Conservation (phyloP, 2,888 invertebrate genomes). For the Trimorus sp. region DNA sequence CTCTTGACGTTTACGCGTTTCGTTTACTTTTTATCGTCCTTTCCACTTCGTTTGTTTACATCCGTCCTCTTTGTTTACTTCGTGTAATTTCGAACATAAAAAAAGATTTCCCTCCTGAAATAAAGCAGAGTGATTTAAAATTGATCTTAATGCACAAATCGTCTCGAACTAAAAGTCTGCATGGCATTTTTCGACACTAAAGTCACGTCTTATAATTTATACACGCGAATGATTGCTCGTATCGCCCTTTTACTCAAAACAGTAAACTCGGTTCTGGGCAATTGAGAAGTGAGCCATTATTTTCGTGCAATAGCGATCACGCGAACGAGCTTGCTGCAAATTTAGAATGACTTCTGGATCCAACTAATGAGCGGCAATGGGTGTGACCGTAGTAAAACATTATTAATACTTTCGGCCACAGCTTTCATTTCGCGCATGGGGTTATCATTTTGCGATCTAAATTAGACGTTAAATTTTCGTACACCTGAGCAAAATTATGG, state of each 20-base stretch:
- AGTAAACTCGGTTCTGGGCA: conserved; percentile 43
- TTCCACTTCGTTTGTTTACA: too few relatives aligned
- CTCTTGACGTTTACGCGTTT: too few relatives aligned
- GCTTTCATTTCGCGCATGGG: conserved; percentile 52
- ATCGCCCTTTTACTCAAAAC: conserved; percentile 43
- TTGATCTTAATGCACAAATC: background rate
- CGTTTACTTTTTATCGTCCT: too few relatives aligned
- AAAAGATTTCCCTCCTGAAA: too few relatives aligned
- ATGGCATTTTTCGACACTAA: background rate
- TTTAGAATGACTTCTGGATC: conserved; percentile 59
- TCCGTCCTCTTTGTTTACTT: too few relatives aligned
- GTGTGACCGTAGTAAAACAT: conserved; percentile 62
- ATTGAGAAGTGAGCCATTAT: conserved; percentile 58
- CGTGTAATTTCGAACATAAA: too few relatives aligned
- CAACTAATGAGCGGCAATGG: conserved; percentile 59
- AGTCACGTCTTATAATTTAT: conserved; percentile 19
- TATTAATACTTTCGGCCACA: conserved; percentile 57
- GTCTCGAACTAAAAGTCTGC: background rate
- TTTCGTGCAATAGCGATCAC: conserved; percentile 59
- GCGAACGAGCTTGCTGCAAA: conserved; percentile 54
- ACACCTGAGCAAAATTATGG: conserved; percentile 40
- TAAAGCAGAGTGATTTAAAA: too few relatives aligned
- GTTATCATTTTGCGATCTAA: conserved; percentile 54
- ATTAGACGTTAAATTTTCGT: conserved; percentile 49
- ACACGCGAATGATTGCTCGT: conserved; percentile 42